A percentile compares a stretch with the other conserved stretches of the same genome.
phyloP scores from a whole-genome alignment of 2,113 vertebrate genomes.

The Prinia subflava region DNA sequence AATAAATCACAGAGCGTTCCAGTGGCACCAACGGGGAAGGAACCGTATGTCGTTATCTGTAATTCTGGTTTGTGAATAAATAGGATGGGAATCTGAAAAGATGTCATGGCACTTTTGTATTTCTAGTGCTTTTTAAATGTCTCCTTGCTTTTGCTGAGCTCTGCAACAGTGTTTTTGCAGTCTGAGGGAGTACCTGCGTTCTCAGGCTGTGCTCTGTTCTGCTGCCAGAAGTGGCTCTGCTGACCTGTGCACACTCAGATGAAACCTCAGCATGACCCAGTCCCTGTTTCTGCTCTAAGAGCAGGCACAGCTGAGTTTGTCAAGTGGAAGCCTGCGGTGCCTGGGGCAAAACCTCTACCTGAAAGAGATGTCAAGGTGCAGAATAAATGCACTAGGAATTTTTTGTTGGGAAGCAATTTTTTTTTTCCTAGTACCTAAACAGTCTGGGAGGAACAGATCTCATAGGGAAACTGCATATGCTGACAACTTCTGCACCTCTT shows the following conservation, averaged over 20 bases:
- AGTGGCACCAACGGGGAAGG: neutral
- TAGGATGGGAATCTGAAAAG: neutral
- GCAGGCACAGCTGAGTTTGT: neutral
- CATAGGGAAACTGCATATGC: neutral
- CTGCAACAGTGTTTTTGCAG: neutral
- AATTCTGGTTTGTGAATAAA: neutral
- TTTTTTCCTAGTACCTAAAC: neutral
- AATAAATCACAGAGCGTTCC: neutral
- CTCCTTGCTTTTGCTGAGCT: neutral
- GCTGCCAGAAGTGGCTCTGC: neutral
- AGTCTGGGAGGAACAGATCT: neutral
- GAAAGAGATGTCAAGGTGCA: neutral
- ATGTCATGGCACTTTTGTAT: neutral
- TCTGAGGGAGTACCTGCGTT: neutral
- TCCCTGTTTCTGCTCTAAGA: neutral
- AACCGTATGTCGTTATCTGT: rapidly evolving
- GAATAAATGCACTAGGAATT: neutral
- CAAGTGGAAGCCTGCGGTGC: neutral
- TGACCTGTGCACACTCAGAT: neutral
- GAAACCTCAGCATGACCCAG: neutral
- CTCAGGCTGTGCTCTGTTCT: neutral
- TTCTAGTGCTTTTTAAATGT: neutral
- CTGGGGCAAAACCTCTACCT: neutral
- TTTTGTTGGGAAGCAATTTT: neutral
- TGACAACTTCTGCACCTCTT: neutral